phyloP scores from a whole-genome alignment of 2,888 invertebrate species.

The Criorhina ranunculi region DNA sequence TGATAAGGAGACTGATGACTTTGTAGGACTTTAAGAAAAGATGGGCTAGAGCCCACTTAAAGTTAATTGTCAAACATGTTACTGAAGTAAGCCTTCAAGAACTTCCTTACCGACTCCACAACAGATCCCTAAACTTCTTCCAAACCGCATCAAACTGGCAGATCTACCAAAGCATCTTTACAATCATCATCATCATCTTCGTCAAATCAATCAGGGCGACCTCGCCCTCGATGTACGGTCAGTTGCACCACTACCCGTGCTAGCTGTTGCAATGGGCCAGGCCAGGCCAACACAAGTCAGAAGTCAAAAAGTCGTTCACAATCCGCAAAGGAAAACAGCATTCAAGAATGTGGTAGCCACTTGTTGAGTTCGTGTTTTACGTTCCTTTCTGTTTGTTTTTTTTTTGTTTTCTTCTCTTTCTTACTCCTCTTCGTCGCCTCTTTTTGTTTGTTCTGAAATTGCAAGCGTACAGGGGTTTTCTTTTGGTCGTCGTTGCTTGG shows the following conservation, averaged over 20 bases:
- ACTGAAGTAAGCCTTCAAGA: too few species aligned
- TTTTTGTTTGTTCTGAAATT: slow-evolving; percentile 38
- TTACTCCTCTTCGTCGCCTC: slow-evolving; percentile 12
- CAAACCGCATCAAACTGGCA: background rate
- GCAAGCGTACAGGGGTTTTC: slow-evolving; percentile 19
- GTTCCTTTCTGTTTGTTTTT: slow-evolving; percentile 19
- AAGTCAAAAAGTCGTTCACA: slow-evolving; percentile 78
- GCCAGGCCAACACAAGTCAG: slow-evolving; percentile 76
- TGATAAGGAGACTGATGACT: too few species aligned
- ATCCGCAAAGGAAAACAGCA: slow-evolving; percentile 73
- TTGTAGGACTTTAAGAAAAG: too few species aligned
- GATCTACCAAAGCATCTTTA: background rate
- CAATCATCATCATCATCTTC: slow-evolving; percentile 8
- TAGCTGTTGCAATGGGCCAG: slow-evolving; percentile 21
- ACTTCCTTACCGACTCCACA: too few species aligned
- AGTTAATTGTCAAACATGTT: too few species aligned
- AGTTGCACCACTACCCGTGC: slow-evolving; percentile 13
- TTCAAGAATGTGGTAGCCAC: slow-evolving; percentile 78
- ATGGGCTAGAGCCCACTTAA: too few species aligned
- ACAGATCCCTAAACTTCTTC: background rate
- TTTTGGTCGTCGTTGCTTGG: slow-evolving; percentile 31
- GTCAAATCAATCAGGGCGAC: slow-evolving; percentile 6
- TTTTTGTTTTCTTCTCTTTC: background rate
- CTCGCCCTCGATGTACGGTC: slow-evolving; percentile 9
- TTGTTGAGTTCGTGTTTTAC: slow-evolving; percentile 78